Percentiles rank a stretch among this genome's conserved stretches.
phyloP scores from a whole-genome alignment of 1,140 invertebrate genomes.

The Drosophila kepulauana region DNA sequence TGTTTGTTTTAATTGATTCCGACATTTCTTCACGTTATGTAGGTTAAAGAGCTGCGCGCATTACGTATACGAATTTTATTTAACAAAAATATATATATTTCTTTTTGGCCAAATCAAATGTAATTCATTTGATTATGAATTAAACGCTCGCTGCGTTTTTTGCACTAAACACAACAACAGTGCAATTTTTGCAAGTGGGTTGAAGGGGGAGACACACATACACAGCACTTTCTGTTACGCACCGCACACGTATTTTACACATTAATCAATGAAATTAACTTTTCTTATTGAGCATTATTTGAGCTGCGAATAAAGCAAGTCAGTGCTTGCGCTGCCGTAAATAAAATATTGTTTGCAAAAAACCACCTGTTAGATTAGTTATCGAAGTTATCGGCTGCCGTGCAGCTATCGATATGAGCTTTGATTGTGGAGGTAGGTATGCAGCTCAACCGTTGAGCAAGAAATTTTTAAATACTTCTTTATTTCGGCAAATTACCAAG shows the following conservation, averaged over 20 bases:
- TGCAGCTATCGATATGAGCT: background rate
- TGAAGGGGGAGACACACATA: background rate
- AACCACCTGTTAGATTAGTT: slow-evolving; percentile 24
- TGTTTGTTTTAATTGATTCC: slow-evolving; percentile 13
- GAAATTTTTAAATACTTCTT: too few species aligned
- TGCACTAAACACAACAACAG: slow-evolving; percentile 26
- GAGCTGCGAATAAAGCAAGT: slow-evolving; percentile 19
- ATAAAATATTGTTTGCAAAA: slow-evolving; percentile 38
- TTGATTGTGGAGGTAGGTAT: background rate
- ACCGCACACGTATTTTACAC: background rate
- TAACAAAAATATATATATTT: background rate
- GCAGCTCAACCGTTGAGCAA: background rate
- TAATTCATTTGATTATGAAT: slow-evolving; percentile 37
- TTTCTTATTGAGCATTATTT: slow-evolving; percentile 1
- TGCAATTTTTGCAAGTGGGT: background rate
- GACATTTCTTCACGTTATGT: slow-evolving; percentile 42
- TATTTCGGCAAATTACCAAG: too few species aligned
- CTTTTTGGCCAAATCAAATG: slow-evolving; percentile 17
- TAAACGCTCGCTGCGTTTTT: slow-evolving; percentile 29
- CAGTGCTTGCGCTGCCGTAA: slow-evolving; percentile 3
- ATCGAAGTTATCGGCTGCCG: slow-evolving; percentile 13
- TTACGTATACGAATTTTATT: slow-evolving; percentile 15
- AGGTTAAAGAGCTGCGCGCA: slow-evolving; percentile 19
- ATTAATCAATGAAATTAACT: slow-evolving; percentile 9
- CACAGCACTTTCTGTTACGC: background rate